Percentiles rank a stretch among this genome's conserved stretches.
These are phyloP conservation scores for Brachionus koreanus DNA, from an alignment of 1,140 invertebrate species.

Conservation along the genomic window DNA sequence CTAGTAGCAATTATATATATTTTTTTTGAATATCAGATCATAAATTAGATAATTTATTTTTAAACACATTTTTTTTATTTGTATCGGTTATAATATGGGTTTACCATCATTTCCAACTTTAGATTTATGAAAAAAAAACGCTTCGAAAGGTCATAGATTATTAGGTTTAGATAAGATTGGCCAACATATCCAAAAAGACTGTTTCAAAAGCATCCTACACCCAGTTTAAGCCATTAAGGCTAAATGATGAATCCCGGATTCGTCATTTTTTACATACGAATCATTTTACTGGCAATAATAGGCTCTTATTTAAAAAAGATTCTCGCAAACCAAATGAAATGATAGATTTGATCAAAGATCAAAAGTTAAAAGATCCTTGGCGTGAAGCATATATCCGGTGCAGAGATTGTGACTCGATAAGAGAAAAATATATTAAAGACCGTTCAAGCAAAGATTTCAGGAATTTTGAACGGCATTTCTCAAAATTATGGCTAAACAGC, in stretches of 20 bases:
- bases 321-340: slow-evolving; percentile 6
- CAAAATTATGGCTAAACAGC: slow-evolving; percentile 7
- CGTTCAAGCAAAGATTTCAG: background rate
- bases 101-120: no score
- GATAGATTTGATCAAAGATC: slow-evolving; percentile 39
- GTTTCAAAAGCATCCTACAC: background rate
- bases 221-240: background rate
- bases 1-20: no score
- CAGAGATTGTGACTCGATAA: slow-evolving; percentile 13
- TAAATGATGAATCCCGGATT: slow-evolving; percentile 30
- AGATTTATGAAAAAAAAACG: no score
- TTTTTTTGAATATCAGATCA: no score
- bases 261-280: no score
- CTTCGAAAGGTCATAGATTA: no score
- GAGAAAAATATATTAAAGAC: slow-evolving; percentile 28
- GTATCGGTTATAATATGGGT: no score
- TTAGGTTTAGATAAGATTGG: background rate
- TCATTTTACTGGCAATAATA: no score
- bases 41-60: no score
- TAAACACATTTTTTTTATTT: no score
- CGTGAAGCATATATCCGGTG: slow-evolving; percentile 7
- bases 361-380: slow-evolving; percentile 43
- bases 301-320: background rate
- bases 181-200: background rate
- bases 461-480: slow-evolving; percentile 13